These are phyloP conservation scores for Ochotona curzoniae DNA, from an alignment of 2,113 vertebrate species.

Conservation along the genomic window DNA sequence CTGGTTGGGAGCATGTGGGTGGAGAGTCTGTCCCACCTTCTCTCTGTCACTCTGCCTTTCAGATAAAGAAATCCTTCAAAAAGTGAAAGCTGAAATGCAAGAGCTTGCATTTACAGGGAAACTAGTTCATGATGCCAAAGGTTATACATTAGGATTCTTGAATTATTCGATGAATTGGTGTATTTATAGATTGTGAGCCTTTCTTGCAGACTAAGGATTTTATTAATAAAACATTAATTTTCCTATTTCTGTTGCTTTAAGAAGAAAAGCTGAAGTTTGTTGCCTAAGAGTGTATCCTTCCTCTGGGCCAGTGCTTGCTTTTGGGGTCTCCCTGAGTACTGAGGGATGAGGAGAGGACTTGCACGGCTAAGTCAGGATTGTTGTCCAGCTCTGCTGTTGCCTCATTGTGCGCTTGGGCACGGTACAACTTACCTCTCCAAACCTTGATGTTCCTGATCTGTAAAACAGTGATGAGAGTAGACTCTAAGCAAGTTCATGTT, in stretches of 20 bases:
- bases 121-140: background rate
- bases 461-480: background rate
- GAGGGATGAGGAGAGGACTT: background rate
- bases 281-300: background rate
- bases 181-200: background rate
- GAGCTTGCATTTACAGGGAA: background rate
- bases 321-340: background rate
- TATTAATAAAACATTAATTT: background rate
- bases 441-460: background rate
- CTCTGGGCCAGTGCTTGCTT: background rate
- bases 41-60: no score
- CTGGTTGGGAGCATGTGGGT: no score
- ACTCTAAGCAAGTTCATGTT: background rate
- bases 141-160: background rate
- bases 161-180: background rate
- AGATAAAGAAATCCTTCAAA: no score
- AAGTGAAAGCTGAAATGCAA: background rate
- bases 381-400: background rate
- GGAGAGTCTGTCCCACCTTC: no score
- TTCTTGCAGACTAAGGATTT: constrained; percentile 22
- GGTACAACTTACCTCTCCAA: background rate
- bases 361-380: background rate
- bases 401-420: background rate
- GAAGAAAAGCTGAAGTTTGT: background rate
- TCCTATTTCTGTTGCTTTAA: constrained; percentile 1